Evolutionary conservation across 2,113 vertebrate species (phyloP).

Genomic region (Tympanuchus pallidicinctus): DNA sequence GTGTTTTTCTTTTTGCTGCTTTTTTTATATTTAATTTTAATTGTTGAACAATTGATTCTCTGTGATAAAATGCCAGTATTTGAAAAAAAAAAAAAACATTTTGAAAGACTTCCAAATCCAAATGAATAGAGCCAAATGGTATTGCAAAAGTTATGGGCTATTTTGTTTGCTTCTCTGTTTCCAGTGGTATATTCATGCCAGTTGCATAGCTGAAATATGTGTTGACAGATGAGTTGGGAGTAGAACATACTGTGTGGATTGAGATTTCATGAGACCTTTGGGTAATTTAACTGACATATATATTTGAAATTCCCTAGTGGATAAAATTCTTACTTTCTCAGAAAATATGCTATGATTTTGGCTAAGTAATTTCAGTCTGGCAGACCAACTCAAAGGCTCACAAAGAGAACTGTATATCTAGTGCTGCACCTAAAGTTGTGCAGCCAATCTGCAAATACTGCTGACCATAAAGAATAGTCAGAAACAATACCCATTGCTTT

Average conservation of each 20-base stretch:
- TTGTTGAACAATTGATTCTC: neutral
- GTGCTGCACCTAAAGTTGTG: neutral
- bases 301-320: neutral
- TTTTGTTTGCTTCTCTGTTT: neutral
- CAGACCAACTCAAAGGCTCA: neutral
- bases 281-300: neutral
- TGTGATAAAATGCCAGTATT: neutral
- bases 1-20: no score
- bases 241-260: neutral
- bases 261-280: neutral
- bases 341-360: neutral
- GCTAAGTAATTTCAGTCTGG: neutral
- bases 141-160: neutral
- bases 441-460: neutral
- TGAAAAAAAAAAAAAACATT: neutral
- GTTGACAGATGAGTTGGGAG: neutral
- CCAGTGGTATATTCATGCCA: accelerated
- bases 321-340: neutral
- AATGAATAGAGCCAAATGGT: neutral
- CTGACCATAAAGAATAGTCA: neutral
- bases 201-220: neutral
- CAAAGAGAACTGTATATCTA: neutral
- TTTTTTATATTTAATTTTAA: neutral
- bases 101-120: neutral
- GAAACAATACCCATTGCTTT: neutral